Evolutionary conservation across 1,140 invertebrate genomes (phyloP), one percentile per base, ranked within the genome.

Genomic region (Campoletis sonorensis): DNA sequence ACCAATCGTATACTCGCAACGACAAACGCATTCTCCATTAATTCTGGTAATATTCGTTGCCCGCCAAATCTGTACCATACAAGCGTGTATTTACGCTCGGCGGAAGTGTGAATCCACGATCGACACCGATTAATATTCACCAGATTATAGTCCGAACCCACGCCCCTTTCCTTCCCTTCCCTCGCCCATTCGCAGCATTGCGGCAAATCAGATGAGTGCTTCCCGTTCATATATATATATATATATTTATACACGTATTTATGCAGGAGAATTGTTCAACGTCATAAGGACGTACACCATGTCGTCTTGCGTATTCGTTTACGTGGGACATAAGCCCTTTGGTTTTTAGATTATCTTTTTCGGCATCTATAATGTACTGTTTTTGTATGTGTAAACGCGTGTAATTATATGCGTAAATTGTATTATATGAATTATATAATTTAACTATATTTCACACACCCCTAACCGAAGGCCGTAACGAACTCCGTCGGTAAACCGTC

Each of bases 401-500:
- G n/a, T n/a, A n/a, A n/a, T n/a, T n/a, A n/a, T n/a, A n/a, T n/a
- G n/a, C n/a, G n/a, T n/a, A n/a, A n/a, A n/a, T n/a, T n/a, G n/a
- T n/a, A n/a, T n/a, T n/a, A n/a, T n/a, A n/a, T n/a, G n/a, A n/a
- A n/a, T n/a, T n/a, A n/a, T 26, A 64, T 64, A 64, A 13, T 64
- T 64, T n/a, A 23, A 33, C 67, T 70, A 16, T 33, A 70, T 33
- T 8, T 64, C 73, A 37, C 73, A 37, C 23, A 37, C 73, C 49
- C 23, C 81, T 82, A 84, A 70, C 72, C 61, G 79, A 81, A 58
- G 30, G 26, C 72, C 67, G 45, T 78, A 77, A 37, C 75, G 68
- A 49, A 67, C 82, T 82, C 84, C 84, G 82, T 84, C 51, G 84
- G 73, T 85, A 85, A 84, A 81, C 81, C 82, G 77, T 54, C n/a